These are phyloP conservation scores for Drosophila suzukii DNA, from an alignment of 1,140 invertebrate species.

Conservation along the genomic window DNA sequence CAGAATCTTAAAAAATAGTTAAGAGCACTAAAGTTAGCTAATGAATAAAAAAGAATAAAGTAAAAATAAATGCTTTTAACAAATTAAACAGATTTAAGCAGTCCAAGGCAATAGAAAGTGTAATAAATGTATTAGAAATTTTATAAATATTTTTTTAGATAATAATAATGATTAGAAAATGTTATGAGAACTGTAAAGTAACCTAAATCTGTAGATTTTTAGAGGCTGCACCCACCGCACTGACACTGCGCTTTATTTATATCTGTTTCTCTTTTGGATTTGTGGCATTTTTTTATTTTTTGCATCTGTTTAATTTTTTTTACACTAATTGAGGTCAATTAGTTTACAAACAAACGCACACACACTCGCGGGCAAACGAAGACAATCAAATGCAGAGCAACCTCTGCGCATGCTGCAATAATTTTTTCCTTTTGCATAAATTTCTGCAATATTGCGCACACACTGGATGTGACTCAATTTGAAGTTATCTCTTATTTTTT, in stretches of 20 bases:
- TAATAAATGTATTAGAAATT: no score
- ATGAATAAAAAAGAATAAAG: no score
- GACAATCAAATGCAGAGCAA: conserved; percentile 69
- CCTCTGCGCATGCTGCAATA: conserved; percentile 25
- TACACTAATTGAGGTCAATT: conserved; percentile 78
- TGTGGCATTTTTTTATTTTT: conserved; percentile 20
- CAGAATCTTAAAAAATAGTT: no score
- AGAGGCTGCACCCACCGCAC: conserved; percentile 5
- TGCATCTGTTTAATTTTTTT: conserved; percentile 17
- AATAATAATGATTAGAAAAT: not conserved
- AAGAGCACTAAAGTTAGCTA: no score
- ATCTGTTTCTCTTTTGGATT: conserved; percentile 6
- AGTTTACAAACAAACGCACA: conserved; percentile 59
- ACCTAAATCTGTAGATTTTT: not conserved
- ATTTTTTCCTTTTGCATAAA: conserved; percentile 42
- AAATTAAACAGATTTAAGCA: no score
- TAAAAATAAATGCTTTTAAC: no score
- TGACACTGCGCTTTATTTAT: not conserved
- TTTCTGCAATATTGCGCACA: conserved; percentile 71
- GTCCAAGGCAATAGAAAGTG: no score
- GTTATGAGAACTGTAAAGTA: no score
- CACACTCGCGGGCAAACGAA: conserved; percentile 36
- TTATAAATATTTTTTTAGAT: no score
- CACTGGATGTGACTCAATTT: conserved; percentile 42
- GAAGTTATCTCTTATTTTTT: conserved; percentile 7